These are phyloP conservation scores for Brienomyrus brachyistius DNA, from an alignment of 2,113 vertebrate species.

Conservation along the genomic window DNA sequence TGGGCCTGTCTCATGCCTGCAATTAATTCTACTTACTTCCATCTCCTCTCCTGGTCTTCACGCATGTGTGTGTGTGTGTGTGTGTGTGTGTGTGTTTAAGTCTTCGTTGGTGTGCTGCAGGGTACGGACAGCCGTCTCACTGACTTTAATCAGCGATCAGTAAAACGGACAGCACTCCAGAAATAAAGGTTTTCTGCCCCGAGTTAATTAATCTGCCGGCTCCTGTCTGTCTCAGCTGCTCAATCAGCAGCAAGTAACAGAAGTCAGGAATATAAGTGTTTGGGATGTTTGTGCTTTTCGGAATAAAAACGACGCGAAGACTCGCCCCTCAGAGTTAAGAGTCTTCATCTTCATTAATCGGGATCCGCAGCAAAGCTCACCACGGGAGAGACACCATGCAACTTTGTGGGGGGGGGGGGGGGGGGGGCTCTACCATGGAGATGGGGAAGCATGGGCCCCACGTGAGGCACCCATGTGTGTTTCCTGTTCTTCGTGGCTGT, in stretches of 20 bases:
- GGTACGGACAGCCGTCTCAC: constrained; percentile 63
- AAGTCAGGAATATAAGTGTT: constrained; percentile 86
- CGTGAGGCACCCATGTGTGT: neutral
- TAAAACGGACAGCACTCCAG: constrained; percentile 74
- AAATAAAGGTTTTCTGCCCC: constrained; percentile 73
- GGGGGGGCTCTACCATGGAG: neutral
- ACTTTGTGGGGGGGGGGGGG: too few species aligned
- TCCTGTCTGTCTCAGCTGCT: constrained; percentile 76
- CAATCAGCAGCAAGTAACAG: constrained; percentile 85
- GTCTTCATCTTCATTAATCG: constrained; percentile 46
- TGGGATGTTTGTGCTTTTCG: constrained; percentile 56
- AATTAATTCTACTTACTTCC: constrained; percentile 43
- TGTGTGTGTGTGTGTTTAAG: neutral
- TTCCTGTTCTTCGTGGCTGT: neutral
- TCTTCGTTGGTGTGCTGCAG: constrained; percentile 34
- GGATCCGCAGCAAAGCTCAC: neutral
- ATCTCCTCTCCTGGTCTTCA: constrained; percentile 20
- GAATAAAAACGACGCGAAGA: constrained; percentile 29
- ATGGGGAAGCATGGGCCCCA: neutral
- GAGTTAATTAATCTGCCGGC: constrained; percentile 86
- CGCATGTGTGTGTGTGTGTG: neutral
- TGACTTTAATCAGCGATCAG: constrained; percentile 72
- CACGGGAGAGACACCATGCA: neutral
- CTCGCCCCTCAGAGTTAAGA: constrained; percentile 49
- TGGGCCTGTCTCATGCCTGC: constrained; percentile 34